Evolutionary conservation across 2,113 vertebrate genomes (phyloP).

Genomic region (Gila orcuttii): DNA sequence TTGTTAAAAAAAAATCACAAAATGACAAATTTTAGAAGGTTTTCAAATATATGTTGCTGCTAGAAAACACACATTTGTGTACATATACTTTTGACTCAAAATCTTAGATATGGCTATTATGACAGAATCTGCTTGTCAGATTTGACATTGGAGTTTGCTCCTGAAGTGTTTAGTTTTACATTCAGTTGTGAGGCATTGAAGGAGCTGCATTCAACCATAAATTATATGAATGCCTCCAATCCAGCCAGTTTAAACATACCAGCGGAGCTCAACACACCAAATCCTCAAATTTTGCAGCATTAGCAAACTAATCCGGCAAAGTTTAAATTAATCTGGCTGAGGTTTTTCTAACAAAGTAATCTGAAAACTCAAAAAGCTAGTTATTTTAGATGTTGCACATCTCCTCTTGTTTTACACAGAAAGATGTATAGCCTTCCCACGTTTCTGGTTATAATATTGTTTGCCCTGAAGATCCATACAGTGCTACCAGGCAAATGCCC

Average conservation of each 20-base stretch:
- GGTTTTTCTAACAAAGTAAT: not conserved
- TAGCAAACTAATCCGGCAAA: not conserved
- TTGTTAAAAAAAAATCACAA: too few relatives aligned
- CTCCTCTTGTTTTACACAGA: not conserved
- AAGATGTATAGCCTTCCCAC: slow-evolving; percentile 20
- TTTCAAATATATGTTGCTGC: too few relatives aligned
- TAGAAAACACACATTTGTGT: not conserved
- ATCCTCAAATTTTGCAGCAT: not conserved
- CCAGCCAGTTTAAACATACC: not conserved
- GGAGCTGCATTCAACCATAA: slow-evolving; percentile 31
- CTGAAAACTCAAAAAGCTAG: not conserved
- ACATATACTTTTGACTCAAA: not conserved
- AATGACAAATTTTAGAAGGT: too few relatives aligned
- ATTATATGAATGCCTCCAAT: not conserved
- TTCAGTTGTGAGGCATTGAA: not conserved
- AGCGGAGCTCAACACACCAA: not conserved
- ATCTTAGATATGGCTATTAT: not conserved
- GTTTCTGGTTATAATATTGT: slow-evolving; percentile 56
- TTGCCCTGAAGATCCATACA: slow-evolving; percentile 43
- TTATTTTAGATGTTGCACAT: not conserved
- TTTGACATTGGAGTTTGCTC: not conserved
- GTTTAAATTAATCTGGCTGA: not conserved
- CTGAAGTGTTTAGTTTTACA: not conserved
- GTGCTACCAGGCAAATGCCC: slow-evolving; percentile 77
- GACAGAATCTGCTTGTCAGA: not conserved